Evolutionary conservation across 2,797 vertebrate species (phyloP).

Genomic region (Sarcoramphus papa): DNA sequence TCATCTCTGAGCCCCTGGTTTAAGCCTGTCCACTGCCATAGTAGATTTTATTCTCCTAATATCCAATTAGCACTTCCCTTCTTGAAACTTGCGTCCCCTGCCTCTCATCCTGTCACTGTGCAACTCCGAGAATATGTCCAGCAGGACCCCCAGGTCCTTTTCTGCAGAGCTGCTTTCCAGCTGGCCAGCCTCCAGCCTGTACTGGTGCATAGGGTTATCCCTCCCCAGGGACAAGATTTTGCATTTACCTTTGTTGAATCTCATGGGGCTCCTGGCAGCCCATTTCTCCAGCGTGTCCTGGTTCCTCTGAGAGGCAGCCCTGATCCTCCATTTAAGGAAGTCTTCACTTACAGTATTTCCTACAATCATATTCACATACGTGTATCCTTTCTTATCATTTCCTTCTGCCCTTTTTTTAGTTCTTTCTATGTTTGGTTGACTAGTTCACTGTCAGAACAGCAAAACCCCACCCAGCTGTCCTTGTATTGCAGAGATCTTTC

Average conservation of each 20-base stretch:
- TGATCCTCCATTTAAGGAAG: fast-evolving
- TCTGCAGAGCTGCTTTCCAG: too few species aligned
- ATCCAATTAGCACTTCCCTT: not conserved
- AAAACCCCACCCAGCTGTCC: not conserved
- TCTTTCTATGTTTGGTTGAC: not conserved
- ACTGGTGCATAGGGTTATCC: too few species aligned
- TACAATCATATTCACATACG: fast-evolving
- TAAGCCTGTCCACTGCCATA: not conserved
- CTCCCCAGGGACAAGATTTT: not conserved
- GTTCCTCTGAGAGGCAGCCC: not conserved
- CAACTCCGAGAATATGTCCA: fast-evolving
- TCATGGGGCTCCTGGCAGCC: not conserved
- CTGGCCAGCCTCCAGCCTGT: fast-evolving
- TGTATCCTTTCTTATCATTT: not conserved
- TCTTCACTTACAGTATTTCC: not conserved
- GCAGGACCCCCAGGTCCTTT: not conserved
- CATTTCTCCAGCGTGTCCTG: fast-evolving
- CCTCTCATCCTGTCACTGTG: fast-evolving
- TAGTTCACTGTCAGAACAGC: not conserved
- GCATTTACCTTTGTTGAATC: too few species aligned
- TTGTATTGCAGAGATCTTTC: not conserved
- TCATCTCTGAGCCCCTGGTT: not conserved
- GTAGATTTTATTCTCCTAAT: not conserved
- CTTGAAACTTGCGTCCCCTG: not conserved
- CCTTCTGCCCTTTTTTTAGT: not conserved